Evolutionary conservation across 2,888 invertebrate genomes (phyloP), one percentile per base, ranked within the genome.

Genomic region (Parochlus steinenii): DNA sequence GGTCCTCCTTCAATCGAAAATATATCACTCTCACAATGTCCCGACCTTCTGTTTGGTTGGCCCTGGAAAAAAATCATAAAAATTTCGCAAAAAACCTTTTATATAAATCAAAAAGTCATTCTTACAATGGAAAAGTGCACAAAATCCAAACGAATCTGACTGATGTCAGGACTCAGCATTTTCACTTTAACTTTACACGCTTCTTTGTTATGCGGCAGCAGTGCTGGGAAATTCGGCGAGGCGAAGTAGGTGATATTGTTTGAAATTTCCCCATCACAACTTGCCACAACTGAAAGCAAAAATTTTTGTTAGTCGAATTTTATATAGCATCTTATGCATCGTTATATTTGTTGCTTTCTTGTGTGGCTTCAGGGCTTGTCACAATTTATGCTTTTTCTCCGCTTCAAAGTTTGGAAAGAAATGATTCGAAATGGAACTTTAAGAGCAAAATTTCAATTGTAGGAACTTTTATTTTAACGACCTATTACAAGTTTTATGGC

Each of bases 221-320:
- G 65, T 47, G 79, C 78, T 3, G 85, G 85, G 57, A 83, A 85
- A 41, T 72, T 71, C 1, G 85, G 85, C 24, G 78, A 85, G 46
- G 75, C 70, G 54, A 85, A 75, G 57, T 85, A 83, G 0, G 83
- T 85, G 38, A 81, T 63, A 57, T 85, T 85, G 59, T 80, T 80
- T 51, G 64, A 65, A 24, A 80, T 69, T 41, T 69, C 67, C 26
- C 70, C 70, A 18, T 73, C 74, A 56, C 85, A 85, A 30, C 70
- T 70, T 40, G 75, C 71, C 45, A 77, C 71, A 54, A 82, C 81
- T 80, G 56, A n/a, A 49, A 46, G 23, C 27, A 30, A 36, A 23
- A 38, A 20, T 28, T 6, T 8, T n/a, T n/a, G n/a, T n/a, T n/a
- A n/a, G n/a, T n/a, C n/a, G n/a, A n/a, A 22, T 22, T 4, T 28